Conservation (phyloP, 2,113 vertebrate genomes). For the Poicephalus gulielmi region DNA sequence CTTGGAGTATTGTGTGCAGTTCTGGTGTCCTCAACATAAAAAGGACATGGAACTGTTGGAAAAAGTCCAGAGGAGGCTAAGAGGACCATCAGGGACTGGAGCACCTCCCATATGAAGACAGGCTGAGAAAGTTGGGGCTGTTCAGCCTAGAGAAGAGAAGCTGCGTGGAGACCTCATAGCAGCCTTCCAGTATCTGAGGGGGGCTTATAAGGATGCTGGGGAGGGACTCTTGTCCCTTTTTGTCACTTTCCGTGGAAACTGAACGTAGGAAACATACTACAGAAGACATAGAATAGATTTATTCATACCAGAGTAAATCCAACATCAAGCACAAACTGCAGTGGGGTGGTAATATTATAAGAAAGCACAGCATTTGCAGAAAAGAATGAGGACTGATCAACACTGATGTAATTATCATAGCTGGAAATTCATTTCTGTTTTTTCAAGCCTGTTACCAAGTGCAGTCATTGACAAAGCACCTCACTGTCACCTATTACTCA, state of each 20-base stretch:
- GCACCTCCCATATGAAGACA: no score
- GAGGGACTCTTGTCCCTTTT: not conserved
- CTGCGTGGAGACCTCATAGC: no score
- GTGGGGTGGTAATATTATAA: not conserved
- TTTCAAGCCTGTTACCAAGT: conserved; percentile 4
- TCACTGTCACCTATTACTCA: not conserved
- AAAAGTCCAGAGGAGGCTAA: no score
- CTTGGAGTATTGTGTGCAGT: no score
- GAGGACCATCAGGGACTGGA: no score
- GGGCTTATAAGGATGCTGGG: no score
- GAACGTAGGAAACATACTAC: not conserved
- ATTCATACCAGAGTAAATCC: not conserved
- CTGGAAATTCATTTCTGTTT: not conserved
- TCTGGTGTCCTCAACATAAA: no score
- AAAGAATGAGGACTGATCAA: not conserved
- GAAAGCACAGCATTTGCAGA: not conserved
- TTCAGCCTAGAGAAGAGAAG: no score
- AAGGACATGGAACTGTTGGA: no score
- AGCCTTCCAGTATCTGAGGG: no score
- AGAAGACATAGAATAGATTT: not conserved
- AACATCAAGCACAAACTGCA: not conserved
- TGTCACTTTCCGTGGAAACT: not conserved
- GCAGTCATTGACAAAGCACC: not conserved
- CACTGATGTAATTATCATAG: not conserved
- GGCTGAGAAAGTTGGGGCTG: no score